Evolutionary conservation across 2,113 vertebrate species (phyloP), one percentile per base, ranked within the genome.

Genomic region (Mellivora capensis): DNA sequence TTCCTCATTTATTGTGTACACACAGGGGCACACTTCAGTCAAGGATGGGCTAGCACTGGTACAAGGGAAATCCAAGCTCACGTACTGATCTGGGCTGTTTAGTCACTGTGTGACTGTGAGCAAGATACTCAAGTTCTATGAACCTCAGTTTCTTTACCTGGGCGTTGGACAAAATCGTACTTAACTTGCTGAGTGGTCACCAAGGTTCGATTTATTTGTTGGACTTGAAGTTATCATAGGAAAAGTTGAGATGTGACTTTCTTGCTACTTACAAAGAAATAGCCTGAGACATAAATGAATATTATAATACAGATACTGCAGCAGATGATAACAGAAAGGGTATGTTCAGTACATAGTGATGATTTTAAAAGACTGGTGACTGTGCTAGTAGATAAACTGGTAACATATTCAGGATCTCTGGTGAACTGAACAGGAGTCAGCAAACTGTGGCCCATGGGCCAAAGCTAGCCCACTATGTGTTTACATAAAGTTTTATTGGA

Each of bases 401-500:
- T 29, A 90, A 80, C 18, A 4, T 74, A 52, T 39, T n/a, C 13
- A 4, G 37, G 27, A 57, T 76, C 2, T 54, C 39, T 90, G 8
- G 37, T 67, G 11, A 49, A 47, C 27, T 72, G 87, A 87, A 44
- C 17, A 91, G 3, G 5, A 74, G 18, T 54, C 69, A 88, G 72
- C 17, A 82, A 71, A 47, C 23, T 72, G 11, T 37, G 57, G 5
- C 8, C 86, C 4, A 10, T n/a, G 82, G 12, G 47, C 42, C 23
- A 92, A 72, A 77, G 74, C 69, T 87, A 23, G 17, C 21, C 47
- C 29, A 57, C 23, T 1, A 9, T 4, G 6, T 87, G 15, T 37
- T 89, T 92, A 77, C 7, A 91, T 72, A 31, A 79, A 83, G n/a
- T 64, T 37, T 96, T 90, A 83, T 13, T 94, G 86, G 34, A 62